phyloP scores from a whole-genome alignment of 2,113 vertebrate species.

The Sphyrna mokarran region DNA sequence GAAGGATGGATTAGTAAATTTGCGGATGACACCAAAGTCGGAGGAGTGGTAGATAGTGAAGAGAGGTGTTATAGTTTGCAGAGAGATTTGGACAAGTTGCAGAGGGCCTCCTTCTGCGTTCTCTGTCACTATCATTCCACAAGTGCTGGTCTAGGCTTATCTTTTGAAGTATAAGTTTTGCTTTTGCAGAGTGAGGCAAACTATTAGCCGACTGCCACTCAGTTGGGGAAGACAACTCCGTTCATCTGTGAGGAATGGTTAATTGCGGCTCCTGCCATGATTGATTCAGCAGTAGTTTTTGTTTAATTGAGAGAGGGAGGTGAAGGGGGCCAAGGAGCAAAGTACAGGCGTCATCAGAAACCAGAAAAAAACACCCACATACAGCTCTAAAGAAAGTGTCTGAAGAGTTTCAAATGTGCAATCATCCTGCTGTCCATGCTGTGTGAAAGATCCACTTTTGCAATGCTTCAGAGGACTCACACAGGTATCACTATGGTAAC shows the following conservation, averaged over 20 bases:
- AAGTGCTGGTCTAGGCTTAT: background rate
- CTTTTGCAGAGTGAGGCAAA: background rate
- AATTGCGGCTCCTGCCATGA: background rate
- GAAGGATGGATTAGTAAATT: no score
- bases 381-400: background rate
- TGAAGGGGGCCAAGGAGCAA: background rate
- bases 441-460: background rate
- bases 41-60: no score
- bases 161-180: background rate
- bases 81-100: no score
- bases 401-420: conserved; percentile 23
- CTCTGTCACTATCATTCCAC: background rate
- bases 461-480: background rate
- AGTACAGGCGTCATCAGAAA: background rate
- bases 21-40: no score
- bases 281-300: background rate
- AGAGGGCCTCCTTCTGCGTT: background rate
- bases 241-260: background rate
- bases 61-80: no score
- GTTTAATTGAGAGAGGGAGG: background rate
- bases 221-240: background rate
- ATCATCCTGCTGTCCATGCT: background rate
- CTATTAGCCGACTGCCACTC: background rate
- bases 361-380: background rate
- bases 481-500: background rate